A percentile compares a stretch with the other conserved stretches of the same genome.
Evolutionary conservation across 2,113 vertebrate genomes (phyloP).

Genomic region (Phrynosoma blainvillii): DNA sequence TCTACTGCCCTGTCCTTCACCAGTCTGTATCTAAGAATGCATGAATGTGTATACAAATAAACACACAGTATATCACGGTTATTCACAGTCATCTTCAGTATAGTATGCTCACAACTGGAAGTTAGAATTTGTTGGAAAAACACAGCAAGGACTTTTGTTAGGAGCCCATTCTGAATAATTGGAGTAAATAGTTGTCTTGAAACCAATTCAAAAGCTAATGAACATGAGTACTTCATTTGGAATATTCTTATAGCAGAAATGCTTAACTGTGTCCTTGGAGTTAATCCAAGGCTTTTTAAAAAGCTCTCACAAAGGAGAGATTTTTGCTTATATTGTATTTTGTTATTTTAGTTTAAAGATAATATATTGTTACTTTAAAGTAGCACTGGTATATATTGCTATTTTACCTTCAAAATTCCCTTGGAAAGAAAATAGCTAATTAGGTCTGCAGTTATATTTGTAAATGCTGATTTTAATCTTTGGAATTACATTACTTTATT

Average conservation of each 20-base stretch:
- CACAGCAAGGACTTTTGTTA: neutral
- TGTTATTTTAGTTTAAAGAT: conserved; percentile 33
- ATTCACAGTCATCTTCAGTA: neutral
- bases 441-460: conserved; percentile 8
- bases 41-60: neutral
- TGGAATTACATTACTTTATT: conserved; percentile 29
- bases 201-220: neutral
- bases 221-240: neutral
- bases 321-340: conserved; percentile 8
- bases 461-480: neutral
- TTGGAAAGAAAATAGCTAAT: conserved; percentile 19
- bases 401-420: conserved; percentile 7
- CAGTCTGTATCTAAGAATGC: neutral
- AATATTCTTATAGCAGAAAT: conserved; percentile 19
- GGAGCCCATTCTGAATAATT: neutral
- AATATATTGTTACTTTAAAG: conserved; percentile 12
- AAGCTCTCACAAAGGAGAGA: neutral
- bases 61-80: no score
- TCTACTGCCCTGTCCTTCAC: neutral
- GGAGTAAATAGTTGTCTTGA: neutral
- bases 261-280: neutral
- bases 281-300: conserved; percentile 10
- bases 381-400: neutral
- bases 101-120: neutral
- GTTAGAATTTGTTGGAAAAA: neutral